These are phyloP conservation scores for Pocillopora grandis DNA, from an alignment of 92 coral and sea anemone species.

Conservation along the genomic window DNA sequence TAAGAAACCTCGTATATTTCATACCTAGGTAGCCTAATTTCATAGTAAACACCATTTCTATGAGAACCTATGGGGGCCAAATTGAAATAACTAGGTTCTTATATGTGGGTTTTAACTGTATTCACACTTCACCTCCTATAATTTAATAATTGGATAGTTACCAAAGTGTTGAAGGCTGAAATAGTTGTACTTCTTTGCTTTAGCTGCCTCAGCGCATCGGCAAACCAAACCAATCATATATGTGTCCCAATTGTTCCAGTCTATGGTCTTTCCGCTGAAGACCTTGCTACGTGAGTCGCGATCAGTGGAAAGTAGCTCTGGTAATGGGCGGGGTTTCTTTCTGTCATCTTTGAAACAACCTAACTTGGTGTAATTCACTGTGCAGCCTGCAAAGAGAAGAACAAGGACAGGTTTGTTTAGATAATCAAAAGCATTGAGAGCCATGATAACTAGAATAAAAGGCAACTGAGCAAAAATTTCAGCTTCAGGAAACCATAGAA, in stretches of 20 bases:
- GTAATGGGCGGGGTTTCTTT: slow-evolving; percentile 74
- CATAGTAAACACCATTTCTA: too few relatives aligned
- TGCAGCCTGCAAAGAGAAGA: slow-evolving; percentile 38
- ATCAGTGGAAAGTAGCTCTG: slow-evolving; percentile 70
- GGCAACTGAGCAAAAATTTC: too few relatives aligned
- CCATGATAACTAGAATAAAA: too few relatives aligned
- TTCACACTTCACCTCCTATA: too few relatives aligned
- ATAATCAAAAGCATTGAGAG: neutral
- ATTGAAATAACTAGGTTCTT: too few relatives aligned
- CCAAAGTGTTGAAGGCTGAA: slow-evolving; percentile 86
- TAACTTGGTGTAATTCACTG: slow-evolving; percentile 61
- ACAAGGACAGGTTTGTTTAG: neutral
- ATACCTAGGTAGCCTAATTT: too few relatives aligned
- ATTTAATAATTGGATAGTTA: slow-evolving; percentile 10
- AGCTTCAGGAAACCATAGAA: too few relatives aligned
- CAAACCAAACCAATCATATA: slow-evolving; percentile 74
- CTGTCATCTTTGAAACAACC: slow-evolving; percentile 82
- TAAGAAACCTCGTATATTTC: neutral
- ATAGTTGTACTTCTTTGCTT: slow-evolving; percentile 48
- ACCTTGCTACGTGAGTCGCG: slow-evolving; percentile 59
- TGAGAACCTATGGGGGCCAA: too few relatives aligned
- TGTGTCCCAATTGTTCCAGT: slow-evolving; percentile 73
- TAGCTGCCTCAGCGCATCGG: slow-evolving; percentile 86
- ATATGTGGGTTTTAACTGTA: too few relatives aligned
- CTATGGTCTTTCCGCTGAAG: slow-evolving; percentile 51